Conservation (phyloP, 2,888 invertebrate species). For the Netelia inedita region DNA sequence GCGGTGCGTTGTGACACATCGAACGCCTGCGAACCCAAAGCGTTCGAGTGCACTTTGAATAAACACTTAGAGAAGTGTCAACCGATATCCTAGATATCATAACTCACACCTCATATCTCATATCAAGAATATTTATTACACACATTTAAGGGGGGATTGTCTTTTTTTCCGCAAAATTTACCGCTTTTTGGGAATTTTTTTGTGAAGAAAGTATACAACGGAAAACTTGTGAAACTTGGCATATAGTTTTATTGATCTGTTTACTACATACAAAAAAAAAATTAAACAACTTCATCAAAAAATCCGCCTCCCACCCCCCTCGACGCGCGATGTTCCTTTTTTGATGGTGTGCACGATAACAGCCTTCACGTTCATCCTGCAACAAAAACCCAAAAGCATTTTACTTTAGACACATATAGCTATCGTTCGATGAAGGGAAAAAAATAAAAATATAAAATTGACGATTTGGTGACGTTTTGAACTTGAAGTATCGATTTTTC, state of each 20-base stretch:
- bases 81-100: no score
- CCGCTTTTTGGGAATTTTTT: constrained; percentile 17
- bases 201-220: constrained; percentile 12
- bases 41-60: no score
- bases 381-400: not conserved
- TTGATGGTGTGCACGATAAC: not conserved
- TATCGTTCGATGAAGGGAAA: not conserved
- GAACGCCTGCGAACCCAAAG: no score
- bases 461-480: no score
- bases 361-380: not conserved
- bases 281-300: constrained; percentile 49
- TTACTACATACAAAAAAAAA: constrained; percentile 26
- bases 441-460: constrained; percentile 6
- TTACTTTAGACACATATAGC: not conserved
- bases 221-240: constrained; percentile 25
- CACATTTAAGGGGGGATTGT: constrained; percentile 18
- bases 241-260: constrained; percentile 42
- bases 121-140: no score
- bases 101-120: no score
- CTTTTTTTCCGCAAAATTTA: constrained; percentile 22
- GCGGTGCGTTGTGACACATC: no score
- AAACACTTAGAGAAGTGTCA: no score
- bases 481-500: no score
- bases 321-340: not conserved
- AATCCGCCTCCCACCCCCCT: constrained; percentile 69